Percentiles rank a stretch among this genome's conserved stretches.
Evolutionary conservation across 2,113 vertebrate genomes (phyloP).

Genomic region (Cololabis saira): DNA sequence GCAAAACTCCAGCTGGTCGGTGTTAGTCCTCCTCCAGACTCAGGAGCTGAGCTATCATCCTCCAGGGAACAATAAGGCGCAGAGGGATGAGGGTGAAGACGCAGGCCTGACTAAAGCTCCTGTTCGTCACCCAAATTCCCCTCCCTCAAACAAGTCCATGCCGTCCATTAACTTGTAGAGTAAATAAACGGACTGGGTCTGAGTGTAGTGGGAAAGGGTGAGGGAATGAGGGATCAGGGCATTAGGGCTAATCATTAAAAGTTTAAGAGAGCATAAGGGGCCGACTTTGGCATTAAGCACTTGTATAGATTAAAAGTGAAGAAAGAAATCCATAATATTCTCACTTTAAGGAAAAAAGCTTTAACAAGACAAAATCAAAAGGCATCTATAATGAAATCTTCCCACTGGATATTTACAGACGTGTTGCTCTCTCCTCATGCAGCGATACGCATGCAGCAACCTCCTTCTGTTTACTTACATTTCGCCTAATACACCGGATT

Average conservation of each 20-base stretch:
- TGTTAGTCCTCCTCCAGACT: conserved; percentile 59
- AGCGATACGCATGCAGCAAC: conserved; percentile 10
- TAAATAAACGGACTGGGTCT: conserved; percentile 55
- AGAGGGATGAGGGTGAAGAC: conserved; percentile 37
- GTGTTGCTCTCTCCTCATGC: conserved; percentile 5
- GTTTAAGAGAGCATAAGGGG: conserved; percentile 24
- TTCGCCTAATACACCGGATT: conserved; percentile 49
- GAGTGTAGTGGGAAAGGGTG: conserved; percentile 10
- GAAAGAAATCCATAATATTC: neutral
- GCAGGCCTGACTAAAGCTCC: conserved; percentile 45
- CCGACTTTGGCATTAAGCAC: neutral
- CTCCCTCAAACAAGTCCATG: conserved; percentile 27
- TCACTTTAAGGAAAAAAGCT: neutral
- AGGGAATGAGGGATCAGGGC: conserved; percentile 3
- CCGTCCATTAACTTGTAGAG: conserved; percentile 46
- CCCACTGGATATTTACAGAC: neutral
- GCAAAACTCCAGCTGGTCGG: conserved; percentile 72
- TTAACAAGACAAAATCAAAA: neutral
- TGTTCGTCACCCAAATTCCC: conserved; percentile 50
- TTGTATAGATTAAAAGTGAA: neutral
- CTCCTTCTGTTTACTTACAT: conserved; percentile 51
- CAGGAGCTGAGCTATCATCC: conserved; percentile 55
- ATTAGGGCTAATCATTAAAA: conserved; percentile 26
- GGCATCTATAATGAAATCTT: conserved; percentile 11
- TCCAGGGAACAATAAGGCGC: conserved; percentile 56